phyloP scores from a whole-genome alignment of 2,797 vertebrate species.

The Xyrichtys novacula region DNA sequence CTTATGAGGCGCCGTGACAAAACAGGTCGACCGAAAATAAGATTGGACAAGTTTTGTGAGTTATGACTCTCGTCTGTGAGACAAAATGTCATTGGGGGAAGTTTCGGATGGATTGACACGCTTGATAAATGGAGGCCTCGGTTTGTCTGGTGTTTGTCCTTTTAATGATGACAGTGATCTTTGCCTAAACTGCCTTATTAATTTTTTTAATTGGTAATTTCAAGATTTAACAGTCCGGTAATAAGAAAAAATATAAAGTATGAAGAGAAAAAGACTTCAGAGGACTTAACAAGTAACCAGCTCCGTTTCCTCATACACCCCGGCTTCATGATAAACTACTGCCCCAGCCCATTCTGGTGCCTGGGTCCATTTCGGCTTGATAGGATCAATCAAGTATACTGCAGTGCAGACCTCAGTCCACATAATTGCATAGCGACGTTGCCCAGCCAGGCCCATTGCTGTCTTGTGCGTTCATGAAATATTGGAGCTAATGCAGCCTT shows the following conservation, averaged over 20 bases:
- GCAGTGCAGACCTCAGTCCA: constrained; percentile 7
- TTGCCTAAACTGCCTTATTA: not conserved
- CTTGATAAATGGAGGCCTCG: not conserved
- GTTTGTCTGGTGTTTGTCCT: not conserved
- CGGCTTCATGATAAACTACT: constrained; percentile 5
- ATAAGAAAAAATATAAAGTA: too few species aligned
- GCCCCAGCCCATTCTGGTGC: not conserved
- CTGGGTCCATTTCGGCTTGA: constrained; percentile 20
- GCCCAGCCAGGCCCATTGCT: constrained; percentile 7
- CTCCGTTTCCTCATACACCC: not conserved
- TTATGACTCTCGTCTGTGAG: too few species aligned
- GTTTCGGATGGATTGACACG: not conserved
- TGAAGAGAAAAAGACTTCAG: too few species aligned
- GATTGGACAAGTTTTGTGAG: not conserved
- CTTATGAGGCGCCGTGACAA: not conserved
- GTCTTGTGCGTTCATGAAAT: constrained; percentile 18
- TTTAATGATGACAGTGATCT: not conserved
- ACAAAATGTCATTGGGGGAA: not conserved
- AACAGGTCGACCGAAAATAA: not conserved
- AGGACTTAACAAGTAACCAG: not conserved
- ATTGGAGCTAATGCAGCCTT: constrained; percentile 14
- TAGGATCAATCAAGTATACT: constrained; percentile 27
- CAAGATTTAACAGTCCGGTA: too few species aligned
- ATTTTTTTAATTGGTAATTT: not conserved
- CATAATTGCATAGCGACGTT: constrained; percentile 32